Conservation (phyloP, 1,140 invertebrate species). For the Drosophila littoralis region DNA sequence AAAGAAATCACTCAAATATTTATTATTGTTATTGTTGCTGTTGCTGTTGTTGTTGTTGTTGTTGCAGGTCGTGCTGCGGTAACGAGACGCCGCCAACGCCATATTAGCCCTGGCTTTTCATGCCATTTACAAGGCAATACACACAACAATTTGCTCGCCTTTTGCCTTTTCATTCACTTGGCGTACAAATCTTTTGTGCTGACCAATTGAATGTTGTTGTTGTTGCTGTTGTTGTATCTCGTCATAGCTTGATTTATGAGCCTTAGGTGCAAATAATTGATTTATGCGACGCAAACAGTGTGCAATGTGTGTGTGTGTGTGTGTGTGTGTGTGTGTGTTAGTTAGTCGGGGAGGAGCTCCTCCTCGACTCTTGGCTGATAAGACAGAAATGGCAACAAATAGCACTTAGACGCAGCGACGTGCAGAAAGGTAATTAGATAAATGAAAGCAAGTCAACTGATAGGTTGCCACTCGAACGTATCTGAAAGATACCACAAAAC, state of each 20-base stretch:
- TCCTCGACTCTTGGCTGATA: constrained; percentile 10
- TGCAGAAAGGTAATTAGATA: constrained; percentile 47
- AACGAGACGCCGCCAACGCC: constrained; percentile 75
- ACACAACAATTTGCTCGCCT: constrained; percentile 68
- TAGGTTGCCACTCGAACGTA: constrained; percentile 1
- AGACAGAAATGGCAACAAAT: constrained; percentile 11
- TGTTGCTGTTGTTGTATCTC: constrained; percentile 41
- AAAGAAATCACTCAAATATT: constrained; percentile 68
- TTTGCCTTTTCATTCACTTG: constrained; percentile 32
- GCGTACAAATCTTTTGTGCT: constrained; percentile 27
- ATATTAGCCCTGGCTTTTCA: constrained; percentile 71
- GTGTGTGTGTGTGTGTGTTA: too few relatives aligned
- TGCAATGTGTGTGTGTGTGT: constrained; percentile 28
- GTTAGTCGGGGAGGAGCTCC: too few relatives aligned
- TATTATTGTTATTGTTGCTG: constrained; percentile 46
- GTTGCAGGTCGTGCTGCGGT: constrained; percentile 34
- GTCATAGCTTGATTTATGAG: constrained; percentile 73
- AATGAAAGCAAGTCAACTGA: constrained; percentile 15
- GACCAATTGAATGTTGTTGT: constrained; percentile 62
- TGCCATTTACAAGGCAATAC: constrained; percentile 56
- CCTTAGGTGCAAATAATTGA: constrained; percentile 75
- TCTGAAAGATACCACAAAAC: not conserved
- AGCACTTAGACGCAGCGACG: constrained; percentile 17
- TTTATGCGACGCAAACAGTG: constrained; percentile 57
- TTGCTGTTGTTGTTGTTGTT: constrained; percentile 27